Evolutionary conservation across 2,113 vertebrate genomes (phyloP).

Genomic region (Gulo gulo): DNA sequence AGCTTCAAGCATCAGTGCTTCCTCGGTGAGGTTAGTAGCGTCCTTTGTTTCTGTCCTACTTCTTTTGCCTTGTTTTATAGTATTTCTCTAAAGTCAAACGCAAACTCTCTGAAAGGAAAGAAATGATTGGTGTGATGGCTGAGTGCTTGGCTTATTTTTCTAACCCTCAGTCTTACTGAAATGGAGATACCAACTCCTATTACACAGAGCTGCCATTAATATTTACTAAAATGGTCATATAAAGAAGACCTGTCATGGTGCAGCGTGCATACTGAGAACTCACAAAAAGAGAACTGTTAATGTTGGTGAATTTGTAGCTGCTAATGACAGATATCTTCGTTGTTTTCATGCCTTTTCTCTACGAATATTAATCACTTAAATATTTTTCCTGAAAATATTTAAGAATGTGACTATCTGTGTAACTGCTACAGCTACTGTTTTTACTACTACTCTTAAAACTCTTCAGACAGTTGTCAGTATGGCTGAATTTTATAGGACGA

Average conservation of each 20-base stretch:
- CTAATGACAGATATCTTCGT: neutral
- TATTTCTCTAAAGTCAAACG: neutral
- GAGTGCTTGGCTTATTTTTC: neutral
- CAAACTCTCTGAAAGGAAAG: neutral
- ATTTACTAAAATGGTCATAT: neutral
- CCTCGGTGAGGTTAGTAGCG: rapidly evolving
- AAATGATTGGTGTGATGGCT: neutral
- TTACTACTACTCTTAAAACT: neutral
- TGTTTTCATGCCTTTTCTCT: neutral
- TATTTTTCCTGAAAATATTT: neutral
- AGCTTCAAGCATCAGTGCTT: rapidly evolving
- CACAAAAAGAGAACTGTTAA: neutral
- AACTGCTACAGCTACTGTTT: neutral
- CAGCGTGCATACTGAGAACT: neutral
- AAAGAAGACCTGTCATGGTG: neutral
- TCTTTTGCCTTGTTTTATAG: neutral
- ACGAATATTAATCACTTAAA: neutral
- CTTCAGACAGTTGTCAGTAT: neutral
- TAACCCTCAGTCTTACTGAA: neutral
- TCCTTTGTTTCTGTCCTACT: neutral
- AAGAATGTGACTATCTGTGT: neutral
- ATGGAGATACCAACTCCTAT: neutral
- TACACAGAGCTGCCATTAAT: neutral
- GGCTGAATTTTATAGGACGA: neutral
- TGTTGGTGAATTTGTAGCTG: neutral